Conservation (phyloP, 2,113 vertebrate species). For the Coptodon rendalli region DNA sequence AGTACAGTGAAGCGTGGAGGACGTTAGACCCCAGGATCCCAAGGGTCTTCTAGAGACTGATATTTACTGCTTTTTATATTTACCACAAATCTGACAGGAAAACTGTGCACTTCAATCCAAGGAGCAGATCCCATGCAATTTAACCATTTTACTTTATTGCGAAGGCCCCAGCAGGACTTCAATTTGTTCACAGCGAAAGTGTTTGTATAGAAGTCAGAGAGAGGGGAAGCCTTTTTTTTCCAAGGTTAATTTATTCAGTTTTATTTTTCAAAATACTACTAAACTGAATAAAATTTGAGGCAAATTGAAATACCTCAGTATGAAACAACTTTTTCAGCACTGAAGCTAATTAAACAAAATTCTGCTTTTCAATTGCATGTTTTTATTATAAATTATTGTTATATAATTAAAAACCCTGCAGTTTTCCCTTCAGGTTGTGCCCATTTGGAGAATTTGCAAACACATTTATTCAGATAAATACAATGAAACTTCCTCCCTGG, state of each 20-base stretch:
- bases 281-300: not conserved
- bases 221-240: not conserved
- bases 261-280: not conserved
- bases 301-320: not conserved
- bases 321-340: not conserved
- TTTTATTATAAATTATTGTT: not conserved
- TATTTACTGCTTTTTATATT: not conserved
- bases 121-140: not conserved
- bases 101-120: not conserved
- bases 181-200: not conserved
- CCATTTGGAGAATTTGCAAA: not conserved
- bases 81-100: not conserved
- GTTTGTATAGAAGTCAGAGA: not conserved
- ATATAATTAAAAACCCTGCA: not conserved
- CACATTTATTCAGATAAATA: not conserved
- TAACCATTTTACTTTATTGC: not conserved
- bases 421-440: not conserved
- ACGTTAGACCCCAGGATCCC: not conserved
- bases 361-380: not conserved
- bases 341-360: not conserved
- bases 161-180: rapidly evolving
- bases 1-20: not conserved
- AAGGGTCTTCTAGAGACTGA: not conserved
- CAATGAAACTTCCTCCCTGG: not conserved
- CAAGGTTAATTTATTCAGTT: not conserved